Evolutionary conservation across 2,797 vertebrate species (phyloP), one percentile per base, ranked within the genome.

Genomic region (Lophius americanus): DNA sequence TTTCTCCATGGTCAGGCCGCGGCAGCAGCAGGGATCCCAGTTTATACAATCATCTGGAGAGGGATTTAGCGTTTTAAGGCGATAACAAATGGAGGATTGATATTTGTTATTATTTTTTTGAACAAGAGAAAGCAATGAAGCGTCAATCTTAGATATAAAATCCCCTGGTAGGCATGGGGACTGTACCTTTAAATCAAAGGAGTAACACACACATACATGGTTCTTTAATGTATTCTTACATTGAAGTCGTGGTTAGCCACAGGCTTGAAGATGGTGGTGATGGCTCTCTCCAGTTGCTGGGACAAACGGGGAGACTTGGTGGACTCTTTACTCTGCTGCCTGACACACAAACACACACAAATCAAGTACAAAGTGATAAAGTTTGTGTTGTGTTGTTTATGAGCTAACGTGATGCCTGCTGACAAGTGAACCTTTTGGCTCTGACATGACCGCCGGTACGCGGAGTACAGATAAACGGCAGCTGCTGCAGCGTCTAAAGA

Each of bases 171-270:
- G 23, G 23, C 23, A 23, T 23, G 23, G 23, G 23, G 23, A 23
- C 23, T 23, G 23, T 23, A 23, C 23, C 23, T 13, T 11, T 48
- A 4, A 38, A 4, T 38, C 37, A 38, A 38, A 38, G 37, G 37
- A 38, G 7, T 7, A 4, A 23, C 4, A 5, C 32, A 51, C 42
- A 55, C 23, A 35, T 5, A 37, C 9, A 38, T 7, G 43, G 35
- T 2, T 33, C 23, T 11, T 33, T 7, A 2, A 6, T 33, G 38
- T 51, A 33, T 53, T 14, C 90, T 91, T 53, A 98, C 96, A 68
- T 96, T 97, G 83, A 96, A 94, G 0, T 94, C 89, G 83, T 98
- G 96, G 85, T 98, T 96, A 82, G 96, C 92, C 70, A 98, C 95
- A 0, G 96, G 96, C 79, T 95, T 97, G 55, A 95, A 98, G 86